Percentiles rank a stretch among this genome's conserved stretches.
Evolutionary conservation across 2,797 vertebrate species (phyloP).

Genomic region (Capromys pilorides): DNA sequence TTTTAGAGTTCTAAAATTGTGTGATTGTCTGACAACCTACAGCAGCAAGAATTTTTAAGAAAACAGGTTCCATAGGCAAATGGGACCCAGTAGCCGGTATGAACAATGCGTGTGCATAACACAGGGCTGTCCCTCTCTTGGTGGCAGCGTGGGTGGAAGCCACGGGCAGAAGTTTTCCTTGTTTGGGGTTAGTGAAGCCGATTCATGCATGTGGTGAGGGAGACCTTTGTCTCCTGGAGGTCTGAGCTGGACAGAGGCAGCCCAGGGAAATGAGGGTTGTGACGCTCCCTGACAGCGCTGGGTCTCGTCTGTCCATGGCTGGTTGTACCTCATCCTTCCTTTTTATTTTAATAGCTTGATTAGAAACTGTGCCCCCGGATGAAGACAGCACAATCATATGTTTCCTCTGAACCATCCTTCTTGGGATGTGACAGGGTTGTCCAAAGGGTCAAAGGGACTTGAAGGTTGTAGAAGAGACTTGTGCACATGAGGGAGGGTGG

Average conservation of each 20-base stretch:
- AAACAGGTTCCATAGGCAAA: not conserved
- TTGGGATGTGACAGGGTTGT: not conserved
- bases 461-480: not conserved
- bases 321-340: not conserved
- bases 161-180: not conserved
- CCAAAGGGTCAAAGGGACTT: not conserved
- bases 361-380: not conserved
- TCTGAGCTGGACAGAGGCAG: not conserved
- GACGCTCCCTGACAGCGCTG: not conserved
- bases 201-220: not conserved
- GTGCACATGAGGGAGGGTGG: not conserved
- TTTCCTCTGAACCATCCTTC: not conserved
- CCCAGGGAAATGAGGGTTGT: not conserved
- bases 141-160: not conserved
- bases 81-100: not conserved
- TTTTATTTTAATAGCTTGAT: not conserved
- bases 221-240: not conserved
- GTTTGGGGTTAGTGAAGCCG: not conserved
- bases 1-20: not conserved
- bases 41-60: not conserved
- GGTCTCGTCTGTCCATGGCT: not conserved
- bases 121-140: not conserved
- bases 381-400: not conserved
- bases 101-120: fast-evolving
- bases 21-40: not conserved